These are phyloP conservation scores for Athrips mouffetella DNA, from an alignment of 2,888 invertebrate genomes.

Conservation along the genomic window DNA sequence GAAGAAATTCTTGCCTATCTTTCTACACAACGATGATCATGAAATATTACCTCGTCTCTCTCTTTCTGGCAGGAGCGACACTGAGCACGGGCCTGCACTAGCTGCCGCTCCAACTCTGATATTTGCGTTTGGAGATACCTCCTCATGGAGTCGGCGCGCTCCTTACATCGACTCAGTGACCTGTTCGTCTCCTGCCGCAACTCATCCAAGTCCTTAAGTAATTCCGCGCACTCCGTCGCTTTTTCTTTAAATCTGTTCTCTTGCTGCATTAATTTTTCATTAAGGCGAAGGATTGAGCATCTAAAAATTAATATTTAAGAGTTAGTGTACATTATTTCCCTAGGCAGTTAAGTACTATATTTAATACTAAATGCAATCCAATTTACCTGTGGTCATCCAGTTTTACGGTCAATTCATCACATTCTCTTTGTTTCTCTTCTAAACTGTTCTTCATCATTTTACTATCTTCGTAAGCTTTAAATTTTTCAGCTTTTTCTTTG, in stretches of 20 bases:
- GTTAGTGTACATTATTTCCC: too few relatives aligned
- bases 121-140: slow-evolving; percentile 58
- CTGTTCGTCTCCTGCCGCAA: slow-evolving; percentile 45
- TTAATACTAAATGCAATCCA: neutral
- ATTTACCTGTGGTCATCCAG: slow-evolving; percentile 53
- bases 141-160: slow-evolving; percentile 54
- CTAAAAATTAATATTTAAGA: slow-evolving; percentile 29
- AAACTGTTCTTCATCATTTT: slow-evolving; percentile 32
- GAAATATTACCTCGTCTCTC: slow-evolving; percentile 52
- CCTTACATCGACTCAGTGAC: slow-evolving; percentile 45
- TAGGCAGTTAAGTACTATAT: neutral
- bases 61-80: slow-evolving; percentile 60
- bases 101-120: slow-evolving; percentile 60
- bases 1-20: too few relatives aligned
- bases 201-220: slow-evolving; percentile 52
- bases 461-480: slow-evolving; percentile 45
- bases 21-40: too few relatives aligned
- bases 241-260: slow-evolving; percentile 52
- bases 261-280: slow-evolving; percentile 52
- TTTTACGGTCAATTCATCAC: slow-evolving; percentile 36
- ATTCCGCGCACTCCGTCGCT: slow-evolving; percentile 39
- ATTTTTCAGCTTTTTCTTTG: slow-evolving; percentile 50
- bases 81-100: slow-evolving; percentile 60
- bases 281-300: slow-evolving; percentile 42
- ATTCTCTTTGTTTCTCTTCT: slow-evolving; percentile 44